phyloP scores from a whole-genome alignment of 2,113 vertebrate genomes.

The Saimiri boliviensis region DNA sequence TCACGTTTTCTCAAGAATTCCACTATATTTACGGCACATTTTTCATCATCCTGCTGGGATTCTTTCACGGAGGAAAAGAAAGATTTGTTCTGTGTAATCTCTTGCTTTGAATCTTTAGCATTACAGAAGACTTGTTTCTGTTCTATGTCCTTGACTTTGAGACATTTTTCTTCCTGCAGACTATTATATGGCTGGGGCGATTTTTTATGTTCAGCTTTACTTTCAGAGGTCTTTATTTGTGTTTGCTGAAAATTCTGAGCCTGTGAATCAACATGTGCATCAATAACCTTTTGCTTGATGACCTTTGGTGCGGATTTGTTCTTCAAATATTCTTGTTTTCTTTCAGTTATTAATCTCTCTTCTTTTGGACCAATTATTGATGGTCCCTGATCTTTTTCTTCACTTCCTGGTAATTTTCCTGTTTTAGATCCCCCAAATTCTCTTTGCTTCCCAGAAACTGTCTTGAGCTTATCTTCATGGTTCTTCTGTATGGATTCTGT shows the following conservation, averaged over 20 bases:
- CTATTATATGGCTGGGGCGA: constrained; percentile 41
- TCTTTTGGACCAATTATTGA: constrained; percentile 42
- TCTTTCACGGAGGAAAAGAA: constrained; percentile 55
- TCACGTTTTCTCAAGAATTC: constrained; percentile 84
- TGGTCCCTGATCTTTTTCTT: constrained; percentile 51
- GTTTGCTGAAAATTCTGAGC: constrained; percentile 64
- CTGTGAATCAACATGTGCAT: constrained; percentile 47
- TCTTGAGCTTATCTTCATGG: constrained; percentile 29
- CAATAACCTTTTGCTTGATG: constrained; percentile 56
- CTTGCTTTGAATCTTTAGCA: constrained; percentile 61
- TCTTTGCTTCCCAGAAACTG: constrained; percentile 59
- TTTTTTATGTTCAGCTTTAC: constrained; percentile 59
- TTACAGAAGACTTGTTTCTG: constrained; percentile 57
- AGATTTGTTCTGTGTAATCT: constrained; percentile 66
- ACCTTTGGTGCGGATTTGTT: constrained; percentile 50
- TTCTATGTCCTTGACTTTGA: constrained; percentile 16
- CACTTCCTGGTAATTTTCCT: background rate
- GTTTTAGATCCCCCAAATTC: constrained; percentile 65
- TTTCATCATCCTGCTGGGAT: constrained; percentile 71
- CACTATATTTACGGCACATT: constrained; percentile 77
- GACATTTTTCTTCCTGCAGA: constrained; percentile 60
- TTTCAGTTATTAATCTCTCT: constrained; percentile 54
- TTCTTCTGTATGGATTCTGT: constrained; percentile 17
- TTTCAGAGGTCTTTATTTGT: constrained; percentile 59
- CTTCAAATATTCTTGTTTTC: constrained; percentile 53